phyloP scores from a whole-genome alignment of 92 coral and sea anemone genomes.

The Zoanthus sansibaricus region DNA sequence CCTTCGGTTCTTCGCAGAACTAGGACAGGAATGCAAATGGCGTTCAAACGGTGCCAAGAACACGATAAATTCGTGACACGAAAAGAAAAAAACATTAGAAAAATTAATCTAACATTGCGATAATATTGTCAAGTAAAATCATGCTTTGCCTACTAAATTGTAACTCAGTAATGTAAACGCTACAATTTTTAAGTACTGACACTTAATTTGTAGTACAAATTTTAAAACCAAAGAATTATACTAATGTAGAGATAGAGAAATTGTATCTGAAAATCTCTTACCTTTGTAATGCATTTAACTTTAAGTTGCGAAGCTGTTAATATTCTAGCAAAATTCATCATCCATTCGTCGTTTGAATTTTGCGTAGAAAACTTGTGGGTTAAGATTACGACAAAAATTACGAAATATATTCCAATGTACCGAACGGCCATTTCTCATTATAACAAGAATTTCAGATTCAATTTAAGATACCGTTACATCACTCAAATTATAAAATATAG shows the following conservation, averaged over 20 bases:
- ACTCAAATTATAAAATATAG: not conserved
- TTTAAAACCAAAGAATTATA: not conserved
- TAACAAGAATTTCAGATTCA: not conserved
- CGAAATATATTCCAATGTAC: not conserved
- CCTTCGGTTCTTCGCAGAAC: slow-evolving; percentile 1
- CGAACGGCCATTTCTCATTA: not conserved
- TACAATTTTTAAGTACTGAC: not conserved
- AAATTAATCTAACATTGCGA: not conserved
- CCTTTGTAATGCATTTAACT: not conserved
- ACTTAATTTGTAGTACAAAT: not conserved
- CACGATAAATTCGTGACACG: not conserved
- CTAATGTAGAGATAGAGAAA: not conserved
- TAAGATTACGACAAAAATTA: not conserved
- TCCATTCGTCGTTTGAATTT: not conserved
- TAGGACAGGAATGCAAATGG: not conserved
- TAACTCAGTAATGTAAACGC: not conserved
- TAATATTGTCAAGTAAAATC: not conserved
- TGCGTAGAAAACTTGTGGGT: not conserved
- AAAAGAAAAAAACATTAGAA: not conserved
- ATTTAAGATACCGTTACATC: not conserved
- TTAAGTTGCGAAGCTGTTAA: not conserved
- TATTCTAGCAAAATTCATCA: not conserved
- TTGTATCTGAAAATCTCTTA: not conserved
- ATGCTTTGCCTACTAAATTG: not conserved
- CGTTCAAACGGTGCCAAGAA: not conserved